Percentiles rank a stretch among this genome's conserved stretches.
Evolutionary conservation across 1,140 invertebrate species (phyloP).

Genomic region (Ephestia elutella): DNA sequence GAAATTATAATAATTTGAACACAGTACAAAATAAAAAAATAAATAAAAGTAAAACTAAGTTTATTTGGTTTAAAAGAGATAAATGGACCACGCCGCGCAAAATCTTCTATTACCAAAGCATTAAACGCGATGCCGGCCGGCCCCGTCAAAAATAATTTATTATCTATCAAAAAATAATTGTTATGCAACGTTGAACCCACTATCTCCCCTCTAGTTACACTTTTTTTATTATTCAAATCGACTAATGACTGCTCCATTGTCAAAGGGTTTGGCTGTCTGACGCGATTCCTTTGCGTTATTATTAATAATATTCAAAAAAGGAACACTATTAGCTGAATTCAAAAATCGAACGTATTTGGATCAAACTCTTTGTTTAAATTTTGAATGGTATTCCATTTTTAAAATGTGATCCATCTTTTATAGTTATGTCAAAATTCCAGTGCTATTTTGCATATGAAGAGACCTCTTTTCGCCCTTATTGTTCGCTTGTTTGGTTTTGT

Average conservation of each 20-base stretch:
- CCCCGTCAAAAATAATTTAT: conserved; percentile 60
- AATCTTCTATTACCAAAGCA: background rate
- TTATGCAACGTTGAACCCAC: conserved; percentile 47
- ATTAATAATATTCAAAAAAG: conserved; percentile 18
- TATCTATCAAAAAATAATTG: conserved; percentile 70
- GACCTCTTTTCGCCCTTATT: conserved; percentile 10
- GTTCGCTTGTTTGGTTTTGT: conserved; percentile 8
- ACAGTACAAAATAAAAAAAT: too few species aligned
- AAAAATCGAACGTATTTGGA: conserved; percentile 48
- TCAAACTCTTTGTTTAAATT: conserved; percentile 43
- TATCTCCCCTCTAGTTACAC: conserved; percentile 45
- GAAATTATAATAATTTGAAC: too few species aligned
- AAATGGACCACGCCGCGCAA: too few species aligned
- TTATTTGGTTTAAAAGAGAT: too few species aligned
- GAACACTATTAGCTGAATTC: conserved; percentile 22
- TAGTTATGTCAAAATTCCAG: conserved; percentile 27
- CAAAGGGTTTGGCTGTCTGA: conserved; percentile 27
- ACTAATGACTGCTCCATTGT: conserved; percentile 59
- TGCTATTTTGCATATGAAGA: conserved; percentile 29
- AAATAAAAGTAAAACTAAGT: too few species aligned
- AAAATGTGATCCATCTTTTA: conserved; percentile 31
- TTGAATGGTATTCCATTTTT: conserved; percentile 52
- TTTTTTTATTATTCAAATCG: conserved; percentile 64
- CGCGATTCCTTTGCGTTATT: conserved; percentile 14
- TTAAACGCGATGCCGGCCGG: conserved; percentile 19